Evolutionary conservation across 1,140 invertebrate genomes (phyloP).

Genomic region (Microplitis mediator): DNA sequence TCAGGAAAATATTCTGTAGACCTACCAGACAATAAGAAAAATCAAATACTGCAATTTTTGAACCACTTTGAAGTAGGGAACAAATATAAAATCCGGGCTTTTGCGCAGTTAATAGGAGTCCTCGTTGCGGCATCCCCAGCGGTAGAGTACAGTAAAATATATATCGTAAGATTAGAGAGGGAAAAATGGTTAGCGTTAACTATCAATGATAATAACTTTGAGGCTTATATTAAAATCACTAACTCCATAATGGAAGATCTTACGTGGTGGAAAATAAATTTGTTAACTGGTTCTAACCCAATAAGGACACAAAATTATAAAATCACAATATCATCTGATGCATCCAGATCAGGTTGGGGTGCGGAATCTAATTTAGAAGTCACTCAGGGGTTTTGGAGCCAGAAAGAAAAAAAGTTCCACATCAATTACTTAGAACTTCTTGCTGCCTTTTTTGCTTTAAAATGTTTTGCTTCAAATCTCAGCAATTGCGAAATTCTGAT

Average conservation of each 20-base stretch:
- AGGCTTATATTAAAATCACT: not conserved
- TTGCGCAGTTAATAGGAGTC: not conserved
- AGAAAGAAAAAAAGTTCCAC: conserved; percentile 30
- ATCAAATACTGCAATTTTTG: not conserved
- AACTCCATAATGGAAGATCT: conserved; percentile 10
- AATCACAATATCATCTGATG: conserved; percentile 40
- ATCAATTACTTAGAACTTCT: conserved; percentile 35
- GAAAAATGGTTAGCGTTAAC: not conserved
- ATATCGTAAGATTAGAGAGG: not conserved
- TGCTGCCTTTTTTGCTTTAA: conserved; percentile 16
- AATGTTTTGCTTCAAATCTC: too few species aligned
- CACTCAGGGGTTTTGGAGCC: conserved; percentile 35
- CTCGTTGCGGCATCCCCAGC: not conserved
- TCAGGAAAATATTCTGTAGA: conserved; percentile 1
- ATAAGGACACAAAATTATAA: conserved; percentile 5
- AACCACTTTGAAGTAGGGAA: not conserved
- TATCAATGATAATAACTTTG: not conserved
- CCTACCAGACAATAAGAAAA: conserved; percentile 8
- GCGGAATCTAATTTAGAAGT: conserved; percentile 27
- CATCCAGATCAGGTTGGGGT: conserved; percentile 41
- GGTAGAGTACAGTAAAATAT: not conserved
- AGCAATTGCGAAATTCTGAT: too few species aligned
- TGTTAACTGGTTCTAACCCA: not conserved
- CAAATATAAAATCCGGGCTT: not conserved
- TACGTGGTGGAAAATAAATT: conserved; percentile 2